Evolutionary conservation across 2,888 invertebrate species (phyloP).

Genomic region (Spodoptera exigua): DNA sequence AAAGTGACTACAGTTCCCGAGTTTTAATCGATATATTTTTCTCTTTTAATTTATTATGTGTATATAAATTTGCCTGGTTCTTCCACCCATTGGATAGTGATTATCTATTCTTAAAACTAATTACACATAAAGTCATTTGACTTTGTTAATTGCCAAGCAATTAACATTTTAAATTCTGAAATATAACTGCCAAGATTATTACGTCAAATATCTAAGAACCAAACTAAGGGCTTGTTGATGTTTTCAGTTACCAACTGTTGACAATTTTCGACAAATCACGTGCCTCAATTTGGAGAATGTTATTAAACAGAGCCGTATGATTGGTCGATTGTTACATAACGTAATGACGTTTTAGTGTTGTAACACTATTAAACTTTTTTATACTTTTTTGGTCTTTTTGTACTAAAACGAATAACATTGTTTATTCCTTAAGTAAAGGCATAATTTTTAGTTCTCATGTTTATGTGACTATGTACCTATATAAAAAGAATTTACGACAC

Average conservation of each 20-base stretch:
- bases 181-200: slow-evolving; percentile 44
- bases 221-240: slow-evolving; percentile 41
- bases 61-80: too few relatives aligned
- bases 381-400: slow-evolving; percentile 17
- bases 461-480: slow-evolving; percentile 1
- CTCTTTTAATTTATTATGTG: too few relatives aligned
- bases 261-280: slow-evolving; percentile 47
- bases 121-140: slow-evolving; percentile 12
- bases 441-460: not conserved
- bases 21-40: too few relatives aligned
- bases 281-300: slow-evolving; percentile 44
- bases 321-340: slow-evolving; percentile 53
- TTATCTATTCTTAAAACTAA: too few relatives aligned
- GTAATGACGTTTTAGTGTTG: slow-evolving; percentile 32
- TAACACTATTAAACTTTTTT: slow-evolving; percentile 28
- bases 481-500: not conserved
- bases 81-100: too few relatives aligned
- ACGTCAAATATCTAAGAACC: slow-evolving; percentile 29
- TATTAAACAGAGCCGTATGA: slow-evolving; percentile 52
- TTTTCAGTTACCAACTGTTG: slow-evolving; percentile 54
- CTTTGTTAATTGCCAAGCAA: slow-evolving; percentile 34
- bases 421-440: not conserved
- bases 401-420: not conserved
- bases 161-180: slow-evolving; percentile 43
- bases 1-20: too few relatives aligned